Evolutionary conservation across 2,113 vertebrate genomes (phyloP).

Genomic region (Tauraco erythrolophus): DNA sequence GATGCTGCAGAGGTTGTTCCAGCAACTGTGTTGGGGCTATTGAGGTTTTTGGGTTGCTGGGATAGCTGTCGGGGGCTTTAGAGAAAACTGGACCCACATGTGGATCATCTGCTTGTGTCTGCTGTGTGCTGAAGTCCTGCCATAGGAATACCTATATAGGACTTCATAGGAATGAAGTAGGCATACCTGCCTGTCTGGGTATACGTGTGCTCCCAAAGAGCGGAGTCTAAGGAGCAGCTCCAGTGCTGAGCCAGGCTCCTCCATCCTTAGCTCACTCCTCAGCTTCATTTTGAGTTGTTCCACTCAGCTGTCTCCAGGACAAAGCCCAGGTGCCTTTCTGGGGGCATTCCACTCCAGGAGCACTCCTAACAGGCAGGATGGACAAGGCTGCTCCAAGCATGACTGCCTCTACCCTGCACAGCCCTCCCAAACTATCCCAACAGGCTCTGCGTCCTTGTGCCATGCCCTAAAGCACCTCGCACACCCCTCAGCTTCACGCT

Average conservation of each 20-base stretch:
- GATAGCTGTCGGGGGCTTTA: neutral
- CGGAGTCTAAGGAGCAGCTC: neutral
- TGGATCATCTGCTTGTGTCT: neutral
- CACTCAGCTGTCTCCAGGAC: neutral
- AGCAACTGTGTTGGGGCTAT: neutral
- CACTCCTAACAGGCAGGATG: too few species aligned
- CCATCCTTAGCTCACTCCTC: neutral
- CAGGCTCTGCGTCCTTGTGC: too few species aligned
- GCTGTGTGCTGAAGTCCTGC: rapidly evolving
- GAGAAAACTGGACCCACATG: neutral
- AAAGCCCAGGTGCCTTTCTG: neutral
- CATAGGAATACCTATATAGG: too few species aligned
- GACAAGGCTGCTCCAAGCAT: too few species aligned
- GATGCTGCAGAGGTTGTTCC: neutral
- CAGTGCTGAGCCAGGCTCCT: neutral
- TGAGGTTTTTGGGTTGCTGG: neutral
- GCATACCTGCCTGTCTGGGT: too few species aligned
- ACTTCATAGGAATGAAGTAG: too few species aligned
- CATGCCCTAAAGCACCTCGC: too few species aligned
- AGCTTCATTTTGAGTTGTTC: neutral
- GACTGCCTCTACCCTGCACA: too few species aligned
- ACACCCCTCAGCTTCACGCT: neutral
- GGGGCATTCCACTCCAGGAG: too few species aligned
- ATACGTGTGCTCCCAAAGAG: neutral
- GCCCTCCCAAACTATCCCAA: too few species aligned